Percentiles rank a stretch among this genome's conserved stretches.
phyloP scores from a whole-genome alignment of 1,140 invertebrate species.

The Nasonia vitripennis region DNA sequence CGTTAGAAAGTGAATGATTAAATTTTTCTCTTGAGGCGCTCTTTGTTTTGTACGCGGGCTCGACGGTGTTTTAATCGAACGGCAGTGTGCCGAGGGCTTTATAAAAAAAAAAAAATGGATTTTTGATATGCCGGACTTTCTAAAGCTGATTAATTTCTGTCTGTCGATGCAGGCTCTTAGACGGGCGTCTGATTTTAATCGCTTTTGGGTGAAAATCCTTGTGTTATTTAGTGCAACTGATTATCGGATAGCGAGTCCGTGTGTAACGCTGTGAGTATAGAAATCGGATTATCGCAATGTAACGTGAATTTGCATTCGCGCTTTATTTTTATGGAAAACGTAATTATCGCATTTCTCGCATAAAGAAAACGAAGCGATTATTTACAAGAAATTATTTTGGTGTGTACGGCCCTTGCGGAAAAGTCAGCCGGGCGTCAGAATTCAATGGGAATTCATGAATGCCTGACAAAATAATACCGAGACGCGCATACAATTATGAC shows the following conservation, averaged over 20 bases:
- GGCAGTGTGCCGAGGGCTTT: neutral
- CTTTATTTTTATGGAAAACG: no score
- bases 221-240: no score
- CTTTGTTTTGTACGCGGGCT: neutral
- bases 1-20: slow-evolving; percentile 49
- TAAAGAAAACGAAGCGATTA: no score
- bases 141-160: slow-evolving; percentile 13
- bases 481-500: slow-evolving; percentile 7
- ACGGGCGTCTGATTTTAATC: neutral
- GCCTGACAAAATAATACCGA: neutral
- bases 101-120: neutral
- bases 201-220: neutral
- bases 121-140: neutral
- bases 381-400: no score
- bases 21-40: neutral
- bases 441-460: slow-evolving; percentile 2
- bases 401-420: no score
- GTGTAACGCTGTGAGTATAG: no score
- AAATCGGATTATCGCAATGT: no score
- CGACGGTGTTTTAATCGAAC: neutral
- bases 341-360: no score
- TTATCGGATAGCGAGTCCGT: no score
- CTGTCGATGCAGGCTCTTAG: neutral
- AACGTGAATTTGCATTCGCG: no score
- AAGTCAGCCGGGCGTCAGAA: no score